Base-by-base conservation (phyloP, 2,888 invertebrate species). In the Cheiracanthium punctorium region DNA sequence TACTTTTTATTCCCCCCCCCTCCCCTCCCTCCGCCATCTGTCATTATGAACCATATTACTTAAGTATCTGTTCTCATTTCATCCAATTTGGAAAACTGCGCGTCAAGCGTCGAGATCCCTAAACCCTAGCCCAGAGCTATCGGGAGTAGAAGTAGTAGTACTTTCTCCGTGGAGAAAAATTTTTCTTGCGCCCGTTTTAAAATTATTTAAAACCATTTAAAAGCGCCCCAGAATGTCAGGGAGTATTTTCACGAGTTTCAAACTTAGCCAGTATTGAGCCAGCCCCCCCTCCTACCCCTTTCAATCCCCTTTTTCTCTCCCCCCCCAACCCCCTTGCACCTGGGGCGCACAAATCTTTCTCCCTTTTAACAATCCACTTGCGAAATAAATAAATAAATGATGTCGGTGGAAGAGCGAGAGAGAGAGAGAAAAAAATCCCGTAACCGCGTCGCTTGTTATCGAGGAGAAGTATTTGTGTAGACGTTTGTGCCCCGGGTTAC, bases 151-250 rank as follows among this genome's bases (percentile, higher is more conserved):
- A 75, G 81, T 81, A 74, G 80, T n/a, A 37, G 64, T 20, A 64
- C 24, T 20, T 24, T 64, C 64, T 64, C 70, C n/a, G n/a, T 43
- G 71, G 76, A 43, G 12, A 72, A 80, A 85, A 85, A 73, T 79
- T 69, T 79, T 58, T 58, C 74, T n/a, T 43, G 30, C 37, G 72
- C 77, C n/a, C 84, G 84, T 79, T 85, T n/a, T 85, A 85, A 85
- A 85, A 85, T 85, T 79, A 85, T 85, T 85, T 85, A 85, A 85
- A 85, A 85, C 79, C 84, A 85, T 85, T 85, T 85, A 85, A 85
- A 85, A 79, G 58, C 84, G 79, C 67, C 33, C 69, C 8, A 32
- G 84, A 52, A 75, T 84, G 82, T 84, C 82, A 84, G 72, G 82
- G n/a, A 76, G 72, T 72, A 77, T 77, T 75, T 75, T 37, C 20